Percentiles rank a stretch among this genome's conserved stretches.
Evolutionary conservation across 2,888 invertebrate species (phyloP).

Genomic region (Syrphus vitripennis): DNA sequence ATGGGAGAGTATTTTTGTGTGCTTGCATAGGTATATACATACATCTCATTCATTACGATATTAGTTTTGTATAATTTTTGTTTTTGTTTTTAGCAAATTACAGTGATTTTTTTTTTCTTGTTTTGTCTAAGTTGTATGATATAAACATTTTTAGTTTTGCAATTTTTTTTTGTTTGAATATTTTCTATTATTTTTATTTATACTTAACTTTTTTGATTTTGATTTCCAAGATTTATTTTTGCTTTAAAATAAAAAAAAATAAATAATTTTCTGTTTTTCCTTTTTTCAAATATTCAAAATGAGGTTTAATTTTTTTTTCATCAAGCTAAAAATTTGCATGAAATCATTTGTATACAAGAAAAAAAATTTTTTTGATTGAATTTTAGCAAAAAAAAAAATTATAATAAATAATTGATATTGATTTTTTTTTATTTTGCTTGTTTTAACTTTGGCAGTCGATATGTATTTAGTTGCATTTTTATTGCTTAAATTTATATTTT

Average conservation of each 20-base stretch:
- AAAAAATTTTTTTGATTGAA: neutral
- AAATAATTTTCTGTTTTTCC: neutral
- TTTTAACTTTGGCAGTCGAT: constrained; percentile 66
- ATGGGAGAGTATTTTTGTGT: constrained; percentile 63
- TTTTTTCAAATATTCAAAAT: constrained; percentile 17
- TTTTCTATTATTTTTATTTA: constrained; percentile 18
- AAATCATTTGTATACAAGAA: neutral
- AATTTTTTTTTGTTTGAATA: constrained; percentile 22
- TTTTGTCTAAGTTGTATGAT: constrained; percentile 46
- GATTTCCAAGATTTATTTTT: constrained; percentile 35
- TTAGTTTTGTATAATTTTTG: constrained; percentile 14
- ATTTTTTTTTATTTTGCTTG: neutral
- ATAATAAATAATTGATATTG: constrained; percentile 7
- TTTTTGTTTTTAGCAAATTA: constrained; percentile 33
- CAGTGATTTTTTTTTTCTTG: constrained; percentile 31
- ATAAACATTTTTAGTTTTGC: constrained; percentile 10
- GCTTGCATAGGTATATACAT: constrained; percentile 52
- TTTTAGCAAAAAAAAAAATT: constrained; percentile 22
- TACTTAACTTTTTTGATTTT: constrained; percentile 41
- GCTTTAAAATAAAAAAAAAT: neutral
- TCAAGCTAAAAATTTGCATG: constrained; percentile 20
- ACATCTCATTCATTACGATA: constrained; percentile 47
- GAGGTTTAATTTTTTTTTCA: constrained; percentile 10
- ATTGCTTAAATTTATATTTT: constrained; percentile 57
- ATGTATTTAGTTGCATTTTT: constrained; percentile 68